Percentiles rank a stretch among this genome's conserved stretches.
Evolutionary conservation across 2,888 invertebrate species (phyloP).

Genomic region (Pammene fasciana): DNA sequence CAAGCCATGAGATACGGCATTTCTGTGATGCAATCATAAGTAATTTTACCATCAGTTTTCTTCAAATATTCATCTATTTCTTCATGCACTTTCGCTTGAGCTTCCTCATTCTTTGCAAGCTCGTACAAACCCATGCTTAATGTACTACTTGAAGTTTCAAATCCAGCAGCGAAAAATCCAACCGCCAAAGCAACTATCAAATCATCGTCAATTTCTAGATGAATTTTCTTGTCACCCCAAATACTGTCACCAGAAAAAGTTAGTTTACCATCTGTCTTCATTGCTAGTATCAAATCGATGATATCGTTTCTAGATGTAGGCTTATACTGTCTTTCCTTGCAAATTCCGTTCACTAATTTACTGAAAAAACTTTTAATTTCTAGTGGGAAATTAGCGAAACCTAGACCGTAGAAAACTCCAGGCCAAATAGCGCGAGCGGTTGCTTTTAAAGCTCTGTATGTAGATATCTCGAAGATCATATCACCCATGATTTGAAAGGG

Average conservation of each 20-base stretch:
- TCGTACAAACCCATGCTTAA: conserved; percentile 41
- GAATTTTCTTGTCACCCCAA: conserved; percentile 32
- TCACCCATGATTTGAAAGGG: conserved; percentile 52
- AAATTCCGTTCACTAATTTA: conserved; percentile 32
- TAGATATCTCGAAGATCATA: conserved; percentile 46
- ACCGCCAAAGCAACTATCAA: conserved; percentile 73
- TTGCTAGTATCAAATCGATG: conserved; percentile 39
- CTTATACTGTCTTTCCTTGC: conserved; percentile 34
- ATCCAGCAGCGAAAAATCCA: conserved; percentile 57
- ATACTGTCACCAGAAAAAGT: conserved; percentile 19
- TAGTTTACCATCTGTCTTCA: conserved; percentile 38
- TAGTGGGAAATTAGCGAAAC: conserved; percentile 47
- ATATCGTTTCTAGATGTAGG: conserved; percentile 42
- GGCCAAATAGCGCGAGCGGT: conserved; percentile 54
- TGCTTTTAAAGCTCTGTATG: conserved; percentile 44
- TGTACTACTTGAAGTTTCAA: conserved; percentile 42
- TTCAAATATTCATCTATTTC: conserved; percentile 42
- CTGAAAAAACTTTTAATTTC: conserved; percentile 51
- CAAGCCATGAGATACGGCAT: conserved; percentile 42
- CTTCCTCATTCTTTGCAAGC: conserved; percentile 41
- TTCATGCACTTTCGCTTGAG: conserved; percentile 33
- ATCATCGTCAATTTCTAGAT: conserved; percentile 52
- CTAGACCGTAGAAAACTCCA: conserved; percentile 52
- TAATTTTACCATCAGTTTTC: conserved; percentile 30
- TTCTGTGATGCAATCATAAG: conserved; percentile 42